Conservation (phyloP, 2,113 vertebrate species). For the Chloropsis hardwickii region DNA sequence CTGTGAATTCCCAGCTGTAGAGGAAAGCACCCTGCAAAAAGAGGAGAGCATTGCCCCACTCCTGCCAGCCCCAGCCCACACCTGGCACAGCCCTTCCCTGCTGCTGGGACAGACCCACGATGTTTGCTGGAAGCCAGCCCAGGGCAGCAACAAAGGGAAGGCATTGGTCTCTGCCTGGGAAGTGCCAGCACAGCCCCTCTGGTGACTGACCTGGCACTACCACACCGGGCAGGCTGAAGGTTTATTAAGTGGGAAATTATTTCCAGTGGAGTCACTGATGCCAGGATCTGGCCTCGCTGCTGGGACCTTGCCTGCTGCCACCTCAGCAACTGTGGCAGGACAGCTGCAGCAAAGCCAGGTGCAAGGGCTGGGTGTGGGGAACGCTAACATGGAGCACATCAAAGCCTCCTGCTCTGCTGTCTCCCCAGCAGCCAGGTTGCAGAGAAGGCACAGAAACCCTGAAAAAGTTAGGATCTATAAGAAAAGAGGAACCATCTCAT, state of each 20-base stretch:
- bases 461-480: not conserved
- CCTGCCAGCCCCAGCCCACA: not conserved
- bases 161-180: fast-evolving
- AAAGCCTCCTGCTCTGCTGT: not conserved
- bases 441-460: not conserved
- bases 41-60: not conserved
- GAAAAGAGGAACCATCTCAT: not conserved
- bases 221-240: not conserved
- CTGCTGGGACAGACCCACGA: fast-evolving
- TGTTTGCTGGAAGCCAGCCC: not conserved
- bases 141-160: not conserved
- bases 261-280: not conserved
- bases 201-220: not conserved
- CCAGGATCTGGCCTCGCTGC: not conserved
- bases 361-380: not conserved
- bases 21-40: fast-evolving
- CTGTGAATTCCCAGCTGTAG: not conserved
- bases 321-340: fast-evolving
- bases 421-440: not conserved
- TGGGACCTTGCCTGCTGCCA: not conserved
- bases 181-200: not conserved
- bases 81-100: not conserved
- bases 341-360: fast-evolving
- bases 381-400: not conserved
- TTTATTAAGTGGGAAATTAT: not conserved